Base-by-base conservation (phyloP, 2,797 vertebrate genomes). In the Miopithecus talapoin region DNA sequence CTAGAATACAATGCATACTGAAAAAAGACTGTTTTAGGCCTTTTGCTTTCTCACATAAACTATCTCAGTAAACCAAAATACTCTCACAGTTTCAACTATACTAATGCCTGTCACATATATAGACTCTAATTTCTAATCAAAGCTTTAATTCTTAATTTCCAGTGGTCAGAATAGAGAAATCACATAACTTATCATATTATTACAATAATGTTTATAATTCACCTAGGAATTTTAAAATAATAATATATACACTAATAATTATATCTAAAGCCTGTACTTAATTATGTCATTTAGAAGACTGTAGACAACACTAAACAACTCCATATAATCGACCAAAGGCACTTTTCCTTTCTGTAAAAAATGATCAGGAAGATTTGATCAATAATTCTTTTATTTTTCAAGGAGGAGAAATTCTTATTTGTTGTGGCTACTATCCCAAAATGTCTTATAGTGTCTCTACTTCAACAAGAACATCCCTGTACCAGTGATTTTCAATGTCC, bases 341-440 rank as follows among this genome's bases (percentile, higher is more conserved):
- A 55, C 72, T 21, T 85, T 86, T 91, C 68, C n/a, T 97, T 93
- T 28, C 22, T 70, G n/a, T 89, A 36, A 36, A 41, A 94, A 94
- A 61, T 14, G 55, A 46, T 76, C 50, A 72, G 55, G 75, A 80
- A 48, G 33, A 70, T 22, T 64, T 89, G 8, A 48, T 81, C 50
- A 95, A 55, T 13, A 50, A 76, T 84, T 55, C 50, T 21, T 78
- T 80, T 90, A 78, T 80, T 95, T 86, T 95, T 7, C 33, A 87
- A 64, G 11, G 17, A 80, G 8, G 4, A 85, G 7, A 92, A 72
- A 72, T 79, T 80, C 39, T 64, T 94, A 39, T 74, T 95, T 89
- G 39, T 74, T 85, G 55, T 39, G 1, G 16, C 39, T 83, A 80
- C 21, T 19, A 81, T 78, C 64, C 94, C 39, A 76, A 89, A 96